These are phyloP conservation scores for Dryocosmus kuriphilus DNA, from an alignment of 2,888 invertebrate species.

Conservation along the genomic window DNA sequence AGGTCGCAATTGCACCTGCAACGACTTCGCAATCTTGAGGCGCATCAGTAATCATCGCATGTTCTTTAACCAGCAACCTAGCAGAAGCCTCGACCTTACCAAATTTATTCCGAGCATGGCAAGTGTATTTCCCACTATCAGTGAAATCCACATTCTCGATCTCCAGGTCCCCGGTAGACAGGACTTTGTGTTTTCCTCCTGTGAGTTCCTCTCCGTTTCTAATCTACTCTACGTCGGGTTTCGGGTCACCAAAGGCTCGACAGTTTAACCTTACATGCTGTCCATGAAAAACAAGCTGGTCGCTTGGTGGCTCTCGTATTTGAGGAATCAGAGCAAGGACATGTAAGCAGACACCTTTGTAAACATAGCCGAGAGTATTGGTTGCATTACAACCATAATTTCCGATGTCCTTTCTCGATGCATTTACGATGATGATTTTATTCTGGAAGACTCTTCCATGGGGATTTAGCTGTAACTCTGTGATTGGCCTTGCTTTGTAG, in stretches of 20 bases:
- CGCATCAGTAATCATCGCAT: conserved; percentile 90
- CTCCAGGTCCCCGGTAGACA: conserved; percentile 88
- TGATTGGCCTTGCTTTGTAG: conserved; percentile 94
- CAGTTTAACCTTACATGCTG: conserved; percentile 90
- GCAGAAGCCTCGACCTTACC: conserved; percentile 91
- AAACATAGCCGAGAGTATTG: conserved; percentile 98
- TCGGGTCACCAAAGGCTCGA: conserved; percentile 96
- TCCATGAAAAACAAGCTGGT: conserved; percentile 90
- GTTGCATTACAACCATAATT: conserved; percentile 99
- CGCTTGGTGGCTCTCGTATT: conserved; percentile 90
- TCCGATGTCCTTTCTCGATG: conserved; percentile 94
- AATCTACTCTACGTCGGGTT: conserved; percentile 95
- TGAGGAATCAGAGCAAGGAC: conserved; percentile 95
- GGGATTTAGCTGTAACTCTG: conserved; percentile 85
- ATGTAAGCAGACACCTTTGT: conserved; percentile 98
- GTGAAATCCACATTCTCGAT: conserved; percentile 90
- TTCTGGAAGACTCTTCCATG: conserved; percentile 85
- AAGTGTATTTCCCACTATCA: conserved; percentile 95
- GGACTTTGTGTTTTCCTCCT: conserved; percentile 91
- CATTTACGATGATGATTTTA: conserved; percentile 86
- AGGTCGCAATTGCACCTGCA: conserved; percentile 93
- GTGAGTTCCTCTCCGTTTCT: conserved; percentile 90
- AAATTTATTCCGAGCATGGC: conserved; percentile 95
- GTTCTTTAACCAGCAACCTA: conserved; percentile 90
- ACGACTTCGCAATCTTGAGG: conserved; percentile 96